Conservation (phyloP, 2,797 vertebrate species). For the Xiphophorus birchmanni region DNA sequence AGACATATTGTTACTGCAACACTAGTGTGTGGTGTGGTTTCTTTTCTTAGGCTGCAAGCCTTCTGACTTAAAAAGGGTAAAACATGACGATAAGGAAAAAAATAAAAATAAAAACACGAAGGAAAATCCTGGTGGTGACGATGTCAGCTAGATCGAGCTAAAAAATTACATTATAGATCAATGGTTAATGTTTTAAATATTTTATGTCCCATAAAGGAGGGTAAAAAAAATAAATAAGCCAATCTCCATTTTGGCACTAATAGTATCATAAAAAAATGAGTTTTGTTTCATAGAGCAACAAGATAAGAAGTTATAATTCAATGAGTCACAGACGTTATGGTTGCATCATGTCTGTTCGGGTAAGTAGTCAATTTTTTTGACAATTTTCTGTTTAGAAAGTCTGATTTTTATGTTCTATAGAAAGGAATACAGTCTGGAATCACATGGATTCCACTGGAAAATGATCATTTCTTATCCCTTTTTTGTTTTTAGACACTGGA, state of each 20-base stretch:
- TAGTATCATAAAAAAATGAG: neutral
- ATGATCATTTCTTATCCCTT: neutral
- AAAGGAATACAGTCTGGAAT: neutral
- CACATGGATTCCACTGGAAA: neutral
- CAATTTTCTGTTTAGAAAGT: neutral
- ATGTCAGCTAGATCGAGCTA: neutral
- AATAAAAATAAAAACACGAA: neutral
- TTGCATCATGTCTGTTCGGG: neutral
- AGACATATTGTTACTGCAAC: constrained; percentile 4
- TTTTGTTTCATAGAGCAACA: neutral
- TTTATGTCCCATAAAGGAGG: neutral
- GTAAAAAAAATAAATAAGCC: neutral
- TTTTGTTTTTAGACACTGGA: neutral
- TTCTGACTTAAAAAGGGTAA: neutral
- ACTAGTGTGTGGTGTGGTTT: neutral
- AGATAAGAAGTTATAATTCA: neutral
- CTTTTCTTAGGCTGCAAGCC: neutral
- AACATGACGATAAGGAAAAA: neutral
- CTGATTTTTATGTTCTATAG: neutral
- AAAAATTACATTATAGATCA: neutral
- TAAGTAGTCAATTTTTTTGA: neutral
- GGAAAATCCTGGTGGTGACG: neutral
- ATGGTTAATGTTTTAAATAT: neutral
- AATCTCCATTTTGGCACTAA: too few relatives aligned
- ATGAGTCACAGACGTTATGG: neutral